A percentile compares a stretch with the other conserved stretches of the same genome.
These are phyloP conservation scores for Pitangus sulphuratus DNA, from an alignment of 2,797 vertebrate species.

Conservation along the genomic window DNA sequence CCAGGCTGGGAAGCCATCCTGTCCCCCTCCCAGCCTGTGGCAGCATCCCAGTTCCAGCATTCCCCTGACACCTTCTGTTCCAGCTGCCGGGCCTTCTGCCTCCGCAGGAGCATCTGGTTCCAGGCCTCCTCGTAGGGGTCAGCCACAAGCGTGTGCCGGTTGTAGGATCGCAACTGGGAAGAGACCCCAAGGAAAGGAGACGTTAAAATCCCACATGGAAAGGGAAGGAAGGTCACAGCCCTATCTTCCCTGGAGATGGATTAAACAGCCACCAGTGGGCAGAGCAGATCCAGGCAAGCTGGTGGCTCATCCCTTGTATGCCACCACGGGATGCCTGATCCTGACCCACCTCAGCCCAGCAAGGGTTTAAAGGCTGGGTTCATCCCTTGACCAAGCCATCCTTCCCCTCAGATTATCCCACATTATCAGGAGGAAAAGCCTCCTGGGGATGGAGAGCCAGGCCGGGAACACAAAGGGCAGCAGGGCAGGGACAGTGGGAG, in stretches of 20 bases:
- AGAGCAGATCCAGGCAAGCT: neutral
- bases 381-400: neutral
- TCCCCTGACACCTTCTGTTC: constrained; percentile 85
- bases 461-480: neutral
- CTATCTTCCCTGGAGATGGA: neutral
- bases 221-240: neutral
- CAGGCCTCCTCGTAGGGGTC: constrained; percentile 93
- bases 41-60: neutral
- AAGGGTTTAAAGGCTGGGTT: neutral
- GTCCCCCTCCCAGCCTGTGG: rapidly evolving
- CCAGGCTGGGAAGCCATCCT: neutral
- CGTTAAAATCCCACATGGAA: rapidly evolving
- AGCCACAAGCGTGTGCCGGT: constrained; percentile 91
- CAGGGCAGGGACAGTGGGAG: neutral
- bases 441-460: neutral
- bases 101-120: constrained; percentile 87
- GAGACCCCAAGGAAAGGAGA: neutral
- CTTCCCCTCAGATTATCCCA: neutral
- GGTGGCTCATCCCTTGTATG: neutral
- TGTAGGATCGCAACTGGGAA: constrained; percentile 92
- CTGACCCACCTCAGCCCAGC: neutral
- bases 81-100: constrained; percentile 86
- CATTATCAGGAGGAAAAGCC: neutral
- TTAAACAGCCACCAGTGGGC: neutral
- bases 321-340: neutral